Conservation (phyloP, 1,140 invertebrate genomes). For the Cherax destructor region DNA sequence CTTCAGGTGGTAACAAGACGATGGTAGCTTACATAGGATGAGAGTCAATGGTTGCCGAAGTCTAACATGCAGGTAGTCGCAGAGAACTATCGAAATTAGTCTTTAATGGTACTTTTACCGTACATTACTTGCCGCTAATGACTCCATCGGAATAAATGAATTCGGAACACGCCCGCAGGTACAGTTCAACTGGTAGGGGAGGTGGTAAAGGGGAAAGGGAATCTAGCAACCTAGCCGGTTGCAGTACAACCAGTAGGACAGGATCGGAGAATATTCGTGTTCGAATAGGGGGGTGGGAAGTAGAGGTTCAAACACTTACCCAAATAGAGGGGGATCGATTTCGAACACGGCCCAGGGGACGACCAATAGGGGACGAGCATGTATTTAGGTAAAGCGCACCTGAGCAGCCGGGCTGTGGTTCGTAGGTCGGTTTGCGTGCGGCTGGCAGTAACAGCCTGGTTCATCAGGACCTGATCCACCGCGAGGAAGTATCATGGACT, state of each 20-base stretch:
- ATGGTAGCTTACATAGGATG: not conserved
- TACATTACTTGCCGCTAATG: not conserved
- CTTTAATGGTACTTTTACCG: not conserved
- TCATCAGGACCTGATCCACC: too few species aligned
- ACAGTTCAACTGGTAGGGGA: not conserved
- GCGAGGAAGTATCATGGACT: too few species aligned
- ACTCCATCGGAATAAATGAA: not conserved
- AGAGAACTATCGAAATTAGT: conserved; percentile 5
- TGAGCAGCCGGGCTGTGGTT: too few species aligned
- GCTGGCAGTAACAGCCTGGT: too few species aligned
- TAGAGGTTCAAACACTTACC: not conserved
- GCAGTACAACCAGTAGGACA: too few species aligned
- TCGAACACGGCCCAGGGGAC: too few species aligned
- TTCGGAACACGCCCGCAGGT: not conserved
- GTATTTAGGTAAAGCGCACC: too few species aligned
- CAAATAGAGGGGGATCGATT: conserved; percentile 5
- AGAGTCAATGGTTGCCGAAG: not conserved
- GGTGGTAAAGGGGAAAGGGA: not conserved
- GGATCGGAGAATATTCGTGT: too few species aligned
- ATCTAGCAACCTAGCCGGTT: too few species aligned
- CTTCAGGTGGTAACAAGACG: not conserved
- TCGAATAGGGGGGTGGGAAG: not conserved
- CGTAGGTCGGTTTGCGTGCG: too few species aligned
- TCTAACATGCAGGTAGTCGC: not conserved
- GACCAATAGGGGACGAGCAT: not conserved